Evolutionary conservation across 2,113 vertebrate species (phyloP), one percentile per base, ranked within the genome.

Genomic region (Ceyx cyanopectus): DNA sequence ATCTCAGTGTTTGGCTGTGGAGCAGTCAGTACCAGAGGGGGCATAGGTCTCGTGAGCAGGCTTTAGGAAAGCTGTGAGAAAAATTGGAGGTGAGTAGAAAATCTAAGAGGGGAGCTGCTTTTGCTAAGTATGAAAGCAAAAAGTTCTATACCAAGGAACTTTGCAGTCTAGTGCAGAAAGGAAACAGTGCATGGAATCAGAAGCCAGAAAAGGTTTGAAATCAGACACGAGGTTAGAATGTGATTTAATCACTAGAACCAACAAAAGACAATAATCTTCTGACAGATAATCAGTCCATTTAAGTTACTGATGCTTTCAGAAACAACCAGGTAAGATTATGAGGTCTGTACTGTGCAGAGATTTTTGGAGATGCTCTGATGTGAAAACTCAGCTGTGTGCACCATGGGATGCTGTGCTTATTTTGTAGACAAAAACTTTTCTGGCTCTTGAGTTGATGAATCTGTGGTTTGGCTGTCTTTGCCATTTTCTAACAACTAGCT

Each of bases 391-490:
- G 0, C 86, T 87, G 6, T 85, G 7, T 76, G 45, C 29, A 22
- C 32, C 26, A 6, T 66, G 66, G 58, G n/a, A 32, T 69, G 11
- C 54, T 81, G 13, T 51, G 57, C 82, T 91, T 94, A n/a, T 46
- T 90, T 68, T 58, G 66, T 29, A 87, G 58, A 77, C 87, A 74
- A 61, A 53, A 89, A 40, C 56, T 77, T 79, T 51, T 85, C 66
- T 85, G 85, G 30, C 57, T 89, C 61, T 81, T 75, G 30, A 92
- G 83, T 62, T 84, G 75, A 46, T 72, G 66, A 63, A 40, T 82
- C 70, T 94, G 81, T 92, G 87, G 86, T 89, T 94, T 94, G 94
- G 74, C 89, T 92, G 54, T 2, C 70, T 83, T 4, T 54, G 50
- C 34, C 48, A 76, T 75, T 62, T 12, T 34, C 37, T 72, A 62